Evolutionary conservation across 2,797 vertebrate genomes (phyloP).

Genomic region (Gadopsis marmoratus): DNA sequence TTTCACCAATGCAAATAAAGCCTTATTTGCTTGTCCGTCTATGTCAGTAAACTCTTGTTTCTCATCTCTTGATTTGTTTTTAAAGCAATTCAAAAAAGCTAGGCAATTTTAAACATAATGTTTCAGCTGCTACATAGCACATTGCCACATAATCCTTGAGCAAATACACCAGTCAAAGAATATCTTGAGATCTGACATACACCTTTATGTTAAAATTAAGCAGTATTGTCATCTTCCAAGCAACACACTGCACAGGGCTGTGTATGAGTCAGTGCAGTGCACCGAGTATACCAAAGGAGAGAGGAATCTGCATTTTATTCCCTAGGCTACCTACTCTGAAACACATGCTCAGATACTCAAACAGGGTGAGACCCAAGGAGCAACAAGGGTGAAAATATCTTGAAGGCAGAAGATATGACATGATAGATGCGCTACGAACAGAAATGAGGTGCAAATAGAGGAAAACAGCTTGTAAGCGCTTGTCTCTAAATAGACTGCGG

Average conservation of each 20-base stretch:
- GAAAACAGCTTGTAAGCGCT: slow-evolving; percentile 63
- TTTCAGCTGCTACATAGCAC: slow-evolving; percentile 42
- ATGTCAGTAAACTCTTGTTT: slow-evolving; percentile 26
- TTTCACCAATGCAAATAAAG: slow-evolving; percentile 4
- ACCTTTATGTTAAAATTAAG: slow-evolving; percentile 80
- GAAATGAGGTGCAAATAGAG: slow-evolving; percentile 64
- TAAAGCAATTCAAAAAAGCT: slow-evolving; percentile 22
- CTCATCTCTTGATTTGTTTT: slow-evolving; percentile 41
- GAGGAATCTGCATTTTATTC: slow-evolving; percentile 79
- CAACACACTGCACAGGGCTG: slow-evolving; percentile 45
- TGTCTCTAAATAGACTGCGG: slow-evolving; percentile 65
- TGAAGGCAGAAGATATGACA: slow-evolving; percentile 60
- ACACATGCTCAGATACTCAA: slow-evolving; percentile 57
- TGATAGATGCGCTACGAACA: slow-evolving; percentile 66
- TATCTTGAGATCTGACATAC: slow-evolving; percentile 62
- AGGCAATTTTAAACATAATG: slow-evolving; percentile 35
- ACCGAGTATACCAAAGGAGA: slow-evolving; percentile 58
- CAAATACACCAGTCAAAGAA: slow-evolving; percentile 53
- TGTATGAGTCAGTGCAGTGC: slow-evolving; percentile 60
- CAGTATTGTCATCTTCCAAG: slow-evolving; percentile 71
- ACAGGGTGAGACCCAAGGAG: slow-evolving; percentile 64
- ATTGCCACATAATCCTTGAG: slow-evolving; percentile 47
- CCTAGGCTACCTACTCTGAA: slow-evolving; percentile 63
- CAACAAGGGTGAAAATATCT: slow-evolving; percentile 71
- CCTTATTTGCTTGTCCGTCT: slow-evolving; percentile 11